Evolutionary conservation across 2,888 invertebrate genomes (phyloP).

Genomic region (Caenorhabditis becei): DNA sequence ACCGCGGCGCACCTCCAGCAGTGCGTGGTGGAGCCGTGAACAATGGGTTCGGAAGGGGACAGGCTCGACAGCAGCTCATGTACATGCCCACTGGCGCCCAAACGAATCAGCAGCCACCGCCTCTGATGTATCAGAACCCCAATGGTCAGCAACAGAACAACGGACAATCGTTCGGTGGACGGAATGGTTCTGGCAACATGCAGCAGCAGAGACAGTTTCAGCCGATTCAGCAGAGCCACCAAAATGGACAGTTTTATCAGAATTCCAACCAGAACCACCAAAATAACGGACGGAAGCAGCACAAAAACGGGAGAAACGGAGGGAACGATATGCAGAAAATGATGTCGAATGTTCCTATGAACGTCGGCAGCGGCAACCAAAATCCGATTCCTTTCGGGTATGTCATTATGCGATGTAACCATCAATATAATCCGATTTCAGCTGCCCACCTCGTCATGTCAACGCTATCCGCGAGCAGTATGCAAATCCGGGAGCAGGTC

Average conservation of each 20-base stretch:
- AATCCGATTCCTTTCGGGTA: constrained; percentile 61
- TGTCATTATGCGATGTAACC: not conserved
- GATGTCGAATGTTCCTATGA: not conserved
- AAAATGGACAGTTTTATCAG: constrained; percentile 9
- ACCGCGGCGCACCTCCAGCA: not conserved
- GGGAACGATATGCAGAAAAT: not conserved
- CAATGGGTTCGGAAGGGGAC: constrained; percentile 11
- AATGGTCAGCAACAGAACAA: not conserved
- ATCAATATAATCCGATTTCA: constrained; percentile 4
- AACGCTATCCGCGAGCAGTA: constrained; percentile 40
- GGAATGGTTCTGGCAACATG: too few species aligned
- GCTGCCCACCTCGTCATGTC: constrained; percentile 51
- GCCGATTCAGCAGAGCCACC: constrained; percentile 24
- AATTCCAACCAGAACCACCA: constrained; percentile 1
- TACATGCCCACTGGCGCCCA: not conserved
- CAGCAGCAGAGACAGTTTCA: constrained; percentile 14
- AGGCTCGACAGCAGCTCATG: constrained; percentile 24
- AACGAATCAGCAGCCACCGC: constrained; percentile 2
- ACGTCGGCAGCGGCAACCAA: constrained; percentile 4
- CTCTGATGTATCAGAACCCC: not conserved
- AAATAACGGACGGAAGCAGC: constrained; percentile 27
- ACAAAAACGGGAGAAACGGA: constrained; percentile 15
- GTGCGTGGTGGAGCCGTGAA: not conserved
- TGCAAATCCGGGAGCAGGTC: constrained; percentile 24
- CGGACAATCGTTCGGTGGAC: constrained; percentile 2